Percentiles rank a stretch among this genome's conserved stretches.
Conservation (phyloP, 2,888 invertebrate genomes). For the Pachydiplax longipennis region DNA sequence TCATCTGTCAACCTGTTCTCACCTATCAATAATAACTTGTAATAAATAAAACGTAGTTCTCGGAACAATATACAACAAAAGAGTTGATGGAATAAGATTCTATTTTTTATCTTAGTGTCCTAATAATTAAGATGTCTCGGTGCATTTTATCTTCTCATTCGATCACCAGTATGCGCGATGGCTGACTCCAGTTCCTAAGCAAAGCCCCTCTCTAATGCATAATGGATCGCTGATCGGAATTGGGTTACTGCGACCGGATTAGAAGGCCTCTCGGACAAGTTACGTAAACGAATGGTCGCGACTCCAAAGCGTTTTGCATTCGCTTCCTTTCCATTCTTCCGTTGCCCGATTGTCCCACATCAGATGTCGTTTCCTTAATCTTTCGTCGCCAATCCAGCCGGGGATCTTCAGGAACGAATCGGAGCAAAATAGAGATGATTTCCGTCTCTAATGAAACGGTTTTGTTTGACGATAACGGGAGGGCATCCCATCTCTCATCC, state of each 20-base stretch:
- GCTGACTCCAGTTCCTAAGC: background rate
- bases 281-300: background rate
- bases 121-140: too few relatives aligned
- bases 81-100: too few relatives aligned
- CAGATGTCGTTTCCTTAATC: background rate
- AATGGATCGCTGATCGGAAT: background rate
- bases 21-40: too few relatives aligned
- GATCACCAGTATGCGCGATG: too few relatives aligned
- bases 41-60: too few relatives aligned
- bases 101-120: too few relatives aligned
- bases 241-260: background rate
- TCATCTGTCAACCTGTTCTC: too few relatives aligned
- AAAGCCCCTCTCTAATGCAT: background rate
- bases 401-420: background rate
- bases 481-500: background rate
- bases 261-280: background rate
- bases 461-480: background rate
- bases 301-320: background rate
- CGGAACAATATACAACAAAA: too few relatives aligned
- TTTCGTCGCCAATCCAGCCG: background rate
- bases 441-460: background rate
- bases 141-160: too few relatives aligned
- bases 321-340: background rate
- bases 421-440: background rate
- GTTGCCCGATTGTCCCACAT: background rate